Evolutionary conservation across 2,113 vertebrate species (phyloP), one percentile per base, ranked within the genome.

Genomic region (Myrmecobius fasciatus): DNA sequence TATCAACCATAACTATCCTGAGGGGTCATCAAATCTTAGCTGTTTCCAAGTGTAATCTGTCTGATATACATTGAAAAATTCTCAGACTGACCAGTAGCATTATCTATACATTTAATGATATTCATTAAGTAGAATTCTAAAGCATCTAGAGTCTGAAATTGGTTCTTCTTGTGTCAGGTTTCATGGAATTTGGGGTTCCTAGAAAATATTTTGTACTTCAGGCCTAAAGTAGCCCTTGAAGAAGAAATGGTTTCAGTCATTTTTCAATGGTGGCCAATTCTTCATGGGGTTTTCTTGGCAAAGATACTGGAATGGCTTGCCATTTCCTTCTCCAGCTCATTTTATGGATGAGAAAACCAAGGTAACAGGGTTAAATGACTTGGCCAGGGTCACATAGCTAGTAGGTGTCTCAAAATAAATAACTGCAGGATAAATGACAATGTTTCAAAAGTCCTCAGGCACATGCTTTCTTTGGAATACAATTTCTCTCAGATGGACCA

Each of bases 61-160:
- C 3, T 95, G 56, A 91, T n/a, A 46, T 93, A 91, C 36, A 52
- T 52, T 91, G 53, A 20, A 94, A 93, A 96, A 67, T 56, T 52
- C 47, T 4, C 48, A 51, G 36, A 93, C 60, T 93, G 67, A 54
- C 43, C 14, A 90, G 56, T 53, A 10, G 90, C 2, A 12, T 93
- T 91, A 67, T 8, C 89, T 92, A 90, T 43, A 94, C 91, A 53
- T 43, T 53, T 31, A 88, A 24, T 89, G 53, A 53, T 36, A 54
- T 92, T 49, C 17, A 51, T 91, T 89, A 49, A 46, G 48, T 96
- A 94, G 48, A 25, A 46, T 4, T 89, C 26, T 52, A 96, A 95
- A 47, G 1, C 9, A 83, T 25, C 20, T 52, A 20, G 90, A 91
- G 46, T 92, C 51, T 90, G n/a, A 94, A 53, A 3, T 75, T 2